Base-by-base conservation (phyloP, 2,113 vertebrate genomes). In the Maylandia zebra region DNA sequence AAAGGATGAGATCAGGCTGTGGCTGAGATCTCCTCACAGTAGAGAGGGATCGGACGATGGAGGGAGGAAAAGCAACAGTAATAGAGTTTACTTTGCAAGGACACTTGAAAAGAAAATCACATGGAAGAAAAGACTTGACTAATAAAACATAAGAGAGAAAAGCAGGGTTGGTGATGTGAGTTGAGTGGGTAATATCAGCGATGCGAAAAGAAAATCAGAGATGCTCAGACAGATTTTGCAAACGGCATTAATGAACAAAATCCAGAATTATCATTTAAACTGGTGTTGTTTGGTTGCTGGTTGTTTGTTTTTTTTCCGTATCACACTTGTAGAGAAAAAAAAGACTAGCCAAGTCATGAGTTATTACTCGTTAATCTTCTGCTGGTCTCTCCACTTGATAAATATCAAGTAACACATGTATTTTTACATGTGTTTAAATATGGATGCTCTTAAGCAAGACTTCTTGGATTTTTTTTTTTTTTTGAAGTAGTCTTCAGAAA, bases 281-380 rank as follows among this genome's bases (percentile, higher is more conserved):
- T 16, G 59, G 36, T 64, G 34, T 66, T 66, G 19, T 66, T 66
- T 66, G 61, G 61, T 66, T 66, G 34, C 34, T 66, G 61, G 34
- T 66, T 66, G 9, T 6, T 7, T 0, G 13, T 0, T 14, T 9
- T 36, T 3, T 64, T 53, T 50, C 66, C 1, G 78, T 38, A 41
- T 69, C 36, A 66, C 4, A 24, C 38, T 53, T 83, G 3, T 55
- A n/a, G 22, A 93, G 94, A 95, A 97, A 96, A 38, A 50, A 95
- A 96, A 95, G 95, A 97, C 97, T 81, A 83, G 27, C 97, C 93
- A 97, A 96, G 94, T 97, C 96, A 97, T 97, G 12, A 96, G 96
- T 97, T 97, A 97, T 98, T 97, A 97, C 48, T 84, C 89, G 92
- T 95, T 94, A 96, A 93, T 89, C 95, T 91, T 94, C 93, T 83